A percentile compares a stretch with the other conserved stretches of the same genome.
Evolutionary conservation across 2,888 invertebrate species (phyloP).

Genomic region (Dichetophora obliterata): DNA sequence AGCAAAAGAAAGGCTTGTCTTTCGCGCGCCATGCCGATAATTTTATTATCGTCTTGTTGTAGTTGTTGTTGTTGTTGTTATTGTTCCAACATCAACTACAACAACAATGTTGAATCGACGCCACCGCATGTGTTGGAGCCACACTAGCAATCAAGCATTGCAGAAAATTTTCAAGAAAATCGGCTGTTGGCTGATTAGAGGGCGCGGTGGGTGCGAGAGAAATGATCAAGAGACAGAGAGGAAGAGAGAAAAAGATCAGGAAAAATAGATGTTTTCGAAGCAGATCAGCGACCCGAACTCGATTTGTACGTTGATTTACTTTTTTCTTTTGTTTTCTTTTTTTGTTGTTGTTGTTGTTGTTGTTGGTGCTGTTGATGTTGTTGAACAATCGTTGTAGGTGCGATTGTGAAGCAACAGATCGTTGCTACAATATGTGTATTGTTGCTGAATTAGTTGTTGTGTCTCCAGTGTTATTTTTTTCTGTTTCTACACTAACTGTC

Average conservation of each 20-base stretch:
- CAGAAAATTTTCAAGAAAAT: not conserved
- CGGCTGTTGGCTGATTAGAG: not conserved
- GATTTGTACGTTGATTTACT: constrained; percentile 15
- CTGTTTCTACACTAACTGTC: not conserved
- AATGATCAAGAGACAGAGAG: not conserved
- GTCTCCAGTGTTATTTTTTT: not conserved
- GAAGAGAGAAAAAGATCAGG: not conserved
- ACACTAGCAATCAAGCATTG: not conserved
- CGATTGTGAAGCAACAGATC: constrained; percentile 14
- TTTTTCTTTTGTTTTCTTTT: too few species aligned
- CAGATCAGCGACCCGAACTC: constrained; percentile 37
- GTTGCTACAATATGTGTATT: not conserved
- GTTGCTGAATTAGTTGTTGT: not conserved
- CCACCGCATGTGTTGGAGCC: constrained; percentile 10
- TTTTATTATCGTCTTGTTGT: not conserved
- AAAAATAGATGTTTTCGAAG: constrained; percentile 4
- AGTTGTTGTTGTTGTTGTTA: not conserved
- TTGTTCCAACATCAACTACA: not conserved
- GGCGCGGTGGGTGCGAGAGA: not conserved
- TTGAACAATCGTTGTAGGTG: constrained; percentile 24
- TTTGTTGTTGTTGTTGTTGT: constrained; percentile 4
- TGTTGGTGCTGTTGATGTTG: not conserved
- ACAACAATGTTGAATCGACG: not conserved
- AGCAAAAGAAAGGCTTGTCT: too few species aligned
- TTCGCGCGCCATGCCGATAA: not conserved